Evolutionary conservation across 2,113 vertebrate species (phyloP).

Genomic region (Cyanoliseus patagonus): DNA sequence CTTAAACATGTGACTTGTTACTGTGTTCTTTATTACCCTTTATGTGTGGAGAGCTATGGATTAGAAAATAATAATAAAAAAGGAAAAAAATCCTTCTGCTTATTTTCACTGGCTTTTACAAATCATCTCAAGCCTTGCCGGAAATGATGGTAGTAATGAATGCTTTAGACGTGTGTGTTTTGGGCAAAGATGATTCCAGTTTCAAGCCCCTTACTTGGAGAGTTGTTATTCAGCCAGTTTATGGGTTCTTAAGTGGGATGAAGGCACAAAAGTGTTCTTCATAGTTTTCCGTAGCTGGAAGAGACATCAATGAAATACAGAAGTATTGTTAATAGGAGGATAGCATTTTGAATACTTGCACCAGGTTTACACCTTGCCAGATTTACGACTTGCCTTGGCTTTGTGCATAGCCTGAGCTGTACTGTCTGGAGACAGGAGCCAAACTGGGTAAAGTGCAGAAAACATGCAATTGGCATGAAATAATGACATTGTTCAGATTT

Average conservation of each 20-base stretch:
- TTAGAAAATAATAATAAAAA: neutral
- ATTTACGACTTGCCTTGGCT: neutral
- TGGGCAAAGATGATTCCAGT: neutral
- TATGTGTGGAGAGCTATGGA: neutral
- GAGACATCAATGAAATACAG: neutral
- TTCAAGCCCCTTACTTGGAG: neutral
- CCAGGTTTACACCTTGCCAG: neutral
- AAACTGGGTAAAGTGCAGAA: neutral
- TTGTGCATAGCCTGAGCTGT: accelerated
- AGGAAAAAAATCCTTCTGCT: neutral
- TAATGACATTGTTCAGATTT: neutral
- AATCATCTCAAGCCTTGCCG: neutral
- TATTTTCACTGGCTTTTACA: neutral
- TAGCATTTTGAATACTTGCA: neutral
- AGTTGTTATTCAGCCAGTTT: neutral
- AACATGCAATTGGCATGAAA: accelerated
- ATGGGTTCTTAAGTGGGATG: neutral
- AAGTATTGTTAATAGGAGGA: neutral
- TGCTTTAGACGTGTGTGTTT: neutral
- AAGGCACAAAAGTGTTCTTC: neutral
- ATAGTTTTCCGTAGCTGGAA: neutral
- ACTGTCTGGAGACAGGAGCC: neutral
- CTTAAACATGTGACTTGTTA: neutral
- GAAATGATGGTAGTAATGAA: neutral
- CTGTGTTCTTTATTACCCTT: neutral